Evolutionary conservation across 2,113 vertebrate species (phyloP), one percentile per base, ranked within the genome.

Genomic region (Chitala chitala): DNA sequence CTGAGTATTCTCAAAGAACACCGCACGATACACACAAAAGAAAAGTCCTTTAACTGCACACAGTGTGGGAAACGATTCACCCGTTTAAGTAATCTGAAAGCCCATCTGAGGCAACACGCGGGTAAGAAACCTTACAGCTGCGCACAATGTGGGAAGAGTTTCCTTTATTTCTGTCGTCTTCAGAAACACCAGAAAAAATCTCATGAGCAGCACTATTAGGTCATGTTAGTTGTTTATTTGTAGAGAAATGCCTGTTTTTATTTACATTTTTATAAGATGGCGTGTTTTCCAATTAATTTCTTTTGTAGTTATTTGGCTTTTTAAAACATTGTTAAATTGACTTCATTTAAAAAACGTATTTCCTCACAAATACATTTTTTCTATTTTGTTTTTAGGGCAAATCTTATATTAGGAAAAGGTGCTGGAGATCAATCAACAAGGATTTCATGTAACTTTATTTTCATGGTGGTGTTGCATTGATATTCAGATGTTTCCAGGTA

Each of bases 61-160:
- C 86, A 90, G 6, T 96, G 93, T 7, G 90, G 90, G 59, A 93
- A 90, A 71, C 86, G 82, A 75, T 94, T 95, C 59, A 77, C 86
- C 17, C 86, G 89, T 0, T 85, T 85, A 81, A 91, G 91, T 2
- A 90, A 89, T 9, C 85, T 94, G 31, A 91, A 89, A 70, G 80
- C 87, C 48, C 93, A 95, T 65, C 81, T 92, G 78, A 87, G 91
- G 73, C 87, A 85, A 81, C 93, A 93, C 46, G 80, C 88, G 1
- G 79, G 87, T 4, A 87, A 82, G 12, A 91, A 89, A 77, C 90
- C 90, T 51, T 86, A 87, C 64, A 87, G 78, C 15, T 94, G 93
- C 50, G 53, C 88, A 0, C 87, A 81, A n/a, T 94, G 93, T 6
- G 92, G 88, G 5, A 93, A 94, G 69, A 90, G 90, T 63, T 94